These are phyloP conservation scores for Acleris holmiana DNA, from an alignment of 2,888 invertebrate genomes.

Conservation along the genomic window DNA sequence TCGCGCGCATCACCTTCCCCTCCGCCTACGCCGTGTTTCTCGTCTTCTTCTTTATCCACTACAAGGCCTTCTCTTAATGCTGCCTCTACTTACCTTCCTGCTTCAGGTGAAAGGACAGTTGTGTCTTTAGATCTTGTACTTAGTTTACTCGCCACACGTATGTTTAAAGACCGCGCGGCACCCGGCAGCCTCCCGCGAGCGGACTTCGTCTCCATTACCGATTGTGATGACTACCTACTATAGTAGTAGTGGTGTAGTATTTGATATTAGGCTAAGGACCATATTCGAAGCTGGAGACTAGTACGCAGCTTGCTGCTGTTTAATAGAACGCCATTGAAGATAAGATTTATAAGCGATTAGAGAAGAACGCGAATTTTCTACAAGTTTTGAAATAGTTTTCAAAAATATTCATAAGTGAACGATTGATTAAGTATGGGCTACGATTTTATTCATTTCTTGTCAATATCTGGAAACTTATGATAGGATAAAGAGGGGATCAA, in stretches of 20 bases:
- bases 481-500: constrained; percentile 78
- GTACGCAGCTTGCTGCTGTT: constrained; percentile 59
- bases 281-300: constrained; percentile 51
- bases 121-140: constrained; percentile 59
- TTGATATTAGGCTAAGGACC: constrained; percentile 56
- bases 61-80: constrained; percentile 92
- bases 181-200: constrained; percentile 46
- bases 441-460: constrained; percentile 54
- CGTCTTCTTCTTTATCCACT: constrained; percentile 97
- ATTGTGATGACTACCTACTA: constrained; percentile 62
- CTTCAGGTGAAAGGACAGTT: constrained; percentile 62
- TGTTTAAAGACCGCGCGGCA: constrained; percentile 42
- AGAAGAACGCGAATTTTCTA: constrained; percentile 64
- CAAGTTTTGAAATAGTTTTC: constrained; percentile 74
- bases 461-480: constrained; percentile 67
- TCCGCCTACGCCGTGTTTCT: constrained; percentile 96
- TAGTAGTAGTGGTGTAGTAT: constrained; percentile 58
- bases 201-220: constrained; percentile 54
- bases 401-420: constrained; percentile 36
- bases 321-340: constrained; percentile 38
- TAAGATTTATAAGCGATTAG: constrained; percentile 31
- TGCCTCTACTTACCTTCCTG: constrained; percentile 51
- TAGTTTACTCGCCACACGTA: constrained; percentile 58
- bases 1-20: constrained; percentile 96
- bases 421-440: constrained; percentile 53